These are phyloP conservation scores for Agrypnus murinus DNA, from an alignment of 2,888 invertebrate species.

Conservation along the genomic window DNA sequence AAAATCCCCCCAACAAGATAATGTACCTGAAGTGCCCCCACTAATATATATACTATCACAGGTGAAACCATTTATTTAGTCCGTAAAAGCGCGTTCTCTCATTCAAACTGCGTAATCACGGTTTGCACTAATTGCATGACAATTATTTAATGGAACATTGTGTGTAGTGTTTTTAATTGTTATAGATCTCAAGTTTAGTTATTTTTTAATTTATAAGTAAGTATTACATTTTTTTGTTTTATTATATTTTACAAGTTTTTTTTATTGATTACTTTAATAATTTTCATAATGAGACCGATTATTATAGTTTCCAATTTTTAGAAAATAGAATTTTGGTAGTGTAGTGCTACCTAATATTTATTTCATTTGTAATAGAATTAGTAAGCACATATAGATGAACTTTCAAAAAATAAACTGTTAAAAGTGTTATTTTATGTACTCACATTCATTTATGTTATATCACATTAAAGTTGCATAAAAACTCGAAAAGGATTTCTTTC, in stretches of 20 bases:
- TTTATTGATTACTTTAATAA: too few relatives aligned
- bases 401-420: too few relatives aligned
- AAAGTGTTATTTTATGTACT: too few relatives aligned
- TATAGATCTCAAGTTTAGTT: neutral
- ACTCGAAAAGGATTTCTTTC: too few relatives aligned
- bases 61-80: conserved; percentile 57
- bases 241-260: conserved; percentile 4
- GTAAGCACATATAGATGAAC: too few relatives aligned
- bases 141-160: conserved; percentile 4
- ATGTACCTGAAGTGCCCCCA: conserved; percentile 46
- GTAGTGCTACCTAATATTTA: too few relatives aligned
- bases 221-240: neutral
- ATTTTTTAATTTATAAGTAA: conserved; percentile 16
- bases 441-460: too few relatives aligned
- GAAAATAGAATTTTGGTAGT: too few relatives aligned
- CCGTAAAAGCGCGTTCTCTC: conserved; percentile 47
- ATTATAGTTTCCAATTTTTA: too few relatives aligned
- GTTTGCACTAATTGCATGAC: conserved; percentile 21
- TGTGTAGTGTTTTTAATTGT: neutral
- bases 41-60: conserved; percentile 53
- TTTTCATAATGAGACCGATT: too few relatives aligned
- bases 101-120: conserved; percentile 30
- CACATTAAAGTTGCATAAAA: too few relatives aligned
- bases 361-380: too few relatives aligned
- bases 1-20: conserved; percentile 34